Percentiles rank a stretch among this genome's conserved stretches.
Evolutionary conservation across 2,113 vertebrate genomes (phyloP).

Genomic region (Psettodes erumei): DNA sequence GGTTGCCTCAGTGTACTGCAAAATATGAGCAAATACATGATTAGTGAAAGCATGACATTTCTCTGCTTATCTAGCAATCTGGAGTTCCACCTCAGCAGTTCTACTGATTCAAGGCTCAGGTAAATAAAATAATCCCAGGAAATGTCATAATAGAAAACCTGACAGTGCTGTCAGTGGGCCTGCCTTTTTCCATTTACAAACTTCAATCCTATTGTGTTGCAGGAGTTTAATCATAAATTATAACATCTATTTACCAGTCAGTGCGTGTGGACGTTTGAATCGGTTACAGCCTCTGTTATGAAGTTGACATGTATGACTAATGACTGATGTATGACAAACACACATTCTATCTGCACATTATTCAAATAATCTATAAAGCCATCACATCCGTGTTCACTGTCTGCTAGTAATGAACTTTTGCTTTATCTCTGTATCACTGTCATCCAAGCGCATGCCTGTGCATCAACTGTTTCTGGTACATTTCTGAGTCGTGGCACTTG

Average conservation of each 20-base stretch:
- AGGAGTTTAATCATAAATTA: not conserved
- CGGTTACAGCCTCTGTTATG: not conserved
- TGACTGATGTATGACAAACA: not conserved
- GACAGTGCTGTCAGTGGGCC: not conserved
- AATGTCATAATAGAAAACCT: conserved; percentile 38
- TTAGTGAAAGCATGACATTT: conserved; percentile 30
- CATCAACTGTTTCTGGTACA: not conserved
- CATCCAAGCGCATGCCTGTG: not conserved
- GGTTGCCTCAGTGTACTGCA: not conserved
- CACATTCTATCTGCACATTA: not conserved
- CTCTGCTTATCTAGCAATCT: conserved; percentile 30
- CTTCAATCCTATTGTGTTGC: not conserved
- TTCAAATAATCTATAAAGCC: not conserved
- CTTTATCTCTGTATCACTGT: conserved; percentile 3
- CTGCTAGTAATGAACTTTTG: not conserved
- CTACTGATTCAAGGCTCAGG: conserved; percentile 1
- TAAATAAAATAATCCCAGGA: conserved; percentile 16
- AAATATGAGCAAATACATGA: not conserved
- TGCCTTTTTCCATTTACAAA: not conserved
- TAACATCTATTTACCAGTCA: not conserved
- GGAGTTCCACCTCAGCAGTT: conserved; percentile 40
- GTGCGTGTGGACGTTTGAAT: not conserved
- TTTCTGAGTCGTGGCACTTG: conserved; percentile 12
- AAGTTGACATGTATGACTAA: not conserved
- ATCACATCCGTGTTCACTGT: not conserved